Evolutionary conservation across 2,797 vertebrate genomes (phyloP).

Genomic region (Spinibarbus caldwelli): DNA sequence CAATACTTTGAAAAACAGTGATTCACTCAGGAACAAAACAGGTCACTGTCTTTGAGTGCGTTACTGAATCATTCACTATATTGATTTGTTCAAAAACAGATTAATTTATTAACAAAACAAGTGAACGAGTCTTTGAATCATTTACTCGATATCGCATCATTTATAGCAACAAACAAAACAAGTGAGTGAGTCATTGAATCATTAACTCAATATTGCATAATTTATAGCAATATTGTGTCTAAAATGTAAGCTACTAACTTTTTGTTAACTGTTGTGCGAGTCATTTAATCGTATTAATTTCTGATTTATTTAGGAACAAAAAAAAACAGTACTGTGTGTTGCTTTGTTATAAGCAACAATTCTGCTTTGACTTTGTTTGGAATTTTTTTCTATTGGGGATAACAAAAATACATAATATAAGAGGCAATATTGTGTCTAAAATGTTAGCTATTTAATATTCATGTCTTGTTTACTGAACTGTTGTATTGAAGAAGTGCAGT

Average conservation of each 20-base stretch:
- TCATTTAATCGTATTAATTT: background rate
- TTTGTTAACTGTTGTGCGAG: background rate
- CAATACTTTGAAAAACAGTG: background rate
- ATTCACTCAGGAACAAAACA: background rate
- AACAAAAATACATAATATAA: constrained; percentile 1
- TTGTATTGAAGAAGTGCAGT: background rate
- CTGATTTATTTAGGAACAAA: background rate
- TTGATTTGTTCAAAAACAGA: background rate
- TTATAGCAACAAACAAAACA: background rate
- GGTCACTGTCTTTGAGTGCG: background rate
- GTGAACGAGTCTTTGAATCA: background rate
- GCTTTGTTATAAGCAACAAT: background rate
- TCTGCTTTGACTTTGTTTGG: background rate
- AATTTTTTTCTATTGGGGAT: background rate
- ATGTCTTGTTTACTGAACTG: background rate
- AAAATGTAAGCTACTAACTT: background rate
- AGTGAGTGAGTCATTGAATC: background rate
- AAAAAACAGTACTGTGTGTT: background rate
- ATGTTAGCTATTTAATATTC: background rate
- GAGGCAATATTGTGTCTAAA: background rate
- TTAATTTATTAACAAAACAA: background rate
- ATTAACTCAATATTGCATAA: background rate
- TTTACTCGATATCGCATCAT: background rate
- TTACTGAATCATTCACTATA: background rate
- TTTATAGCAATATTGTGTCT: background rate